These are phyloP conservation scores for Synanthedon tipuliformis DNA, from an alignment of 2,888 invertebrate genomes.

Conservation along the genomic window DNA sequence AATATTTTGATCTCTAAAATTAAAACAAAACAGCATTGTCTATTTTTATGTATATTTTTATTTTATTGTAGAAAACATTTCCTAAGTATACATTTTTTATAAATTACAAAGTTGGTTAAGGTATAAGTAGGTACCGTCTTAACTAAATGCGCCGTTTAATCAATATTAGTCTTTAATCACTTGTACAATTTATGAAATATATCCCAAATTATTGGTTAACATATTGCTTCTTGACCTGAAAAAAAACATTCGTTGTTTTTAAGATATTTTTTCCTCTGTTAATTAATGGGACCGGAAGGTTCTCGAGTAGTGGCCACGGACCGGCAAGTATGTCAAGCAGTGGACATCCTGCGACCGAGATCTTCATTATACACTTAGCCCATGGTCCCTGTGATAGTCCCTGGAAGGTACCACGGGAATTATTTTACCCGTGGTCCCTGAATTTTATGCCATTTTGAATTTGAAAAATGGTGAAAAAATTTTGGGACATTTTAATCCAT, in stretches of 20 bases:
- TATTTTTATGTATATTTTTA: constrained; percentile 65
- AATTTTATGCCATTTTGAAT: too few relatives aligned
- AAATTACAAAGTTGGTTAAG: constrained; percentile 34
- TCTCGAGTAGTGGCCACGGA: too few relatives aligned
- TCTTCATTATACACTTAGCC: too few relatives aligned
- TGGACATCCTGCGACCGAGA: too few relatives aligned
- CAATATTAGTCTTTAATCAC: constrained; percentile 46
- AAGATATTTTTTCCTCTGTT: too few relatives aligned
- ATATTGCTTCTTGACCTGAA: background rate
- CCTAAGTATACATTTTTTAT: constrained; percentile 41
- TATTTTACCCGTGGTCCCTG: too few relatives aligned
- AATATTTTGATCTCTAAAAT: background rate
- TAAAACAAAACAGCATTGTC: constrained; percentile 47
- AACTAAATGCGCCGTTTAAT: constrained; percentile 2
- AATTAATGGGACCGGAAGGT: too few relatives aligned
- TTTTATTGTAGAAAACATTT: constrained; percentile 47
- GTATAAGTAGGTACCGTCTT: constrained; percentile 1
- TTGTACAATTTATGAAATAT: constrained; percentile 29
- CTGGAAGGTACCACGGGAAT: too few relatives aligned
- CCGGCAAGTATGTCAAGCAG: too few relatives aligned
- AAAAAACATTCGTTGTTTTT: background rate
- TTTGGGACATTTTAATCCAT: too few relatives aligned
- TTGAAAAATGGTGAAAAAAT: too few relatives aligned
- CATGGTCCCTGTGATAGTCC: too few relatives aligned
- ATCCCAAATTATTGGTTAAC: background rate